Conservation (phyloP, 2,888 invertebrate species). For the Drosophila affinis region DNA sequence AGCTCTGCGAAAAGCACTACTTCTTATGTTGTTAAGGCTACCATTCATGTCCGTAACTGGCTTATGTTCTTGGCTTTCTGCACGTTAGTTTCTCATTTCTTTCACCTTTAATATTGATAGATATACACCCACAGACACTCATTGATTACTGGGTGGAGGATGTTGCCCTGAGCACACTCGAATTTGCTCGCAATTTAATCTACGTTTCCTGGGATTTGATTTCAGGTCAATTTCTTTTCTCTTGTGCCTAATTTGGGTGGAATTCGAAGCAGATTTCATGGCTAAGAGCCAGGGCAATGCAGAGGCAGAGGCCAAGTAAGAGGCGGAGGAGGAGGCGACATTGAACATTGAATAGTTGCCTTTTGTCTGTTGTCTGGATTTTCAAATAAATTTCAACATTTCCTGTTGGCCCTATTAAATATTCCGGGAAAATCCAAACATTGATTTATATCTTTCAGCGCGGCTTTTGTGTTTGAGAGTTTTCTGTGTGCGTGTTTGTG, state of each 20-base stretch:
- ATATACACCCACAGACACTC: not conserved
- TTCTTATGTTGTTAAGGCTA: no score
- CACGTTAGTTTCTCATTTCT: not conserved
- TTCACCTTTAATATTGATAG: not conserved
- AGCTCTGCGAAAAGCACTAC: no score
- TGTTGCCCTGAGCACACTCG: constrained; percentile 8
- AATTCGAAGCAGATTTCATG: constrained; percentile 24
- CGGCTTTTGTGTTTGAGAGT: not conserved
- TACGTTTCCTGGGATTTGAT: constrained; percentile 30
- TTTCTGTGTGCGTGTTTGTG: not conserved
- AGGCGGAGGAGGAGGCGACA: not conserved
- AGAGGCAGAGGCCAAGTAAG: no score
- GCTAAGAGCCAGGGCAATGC: not conserved
- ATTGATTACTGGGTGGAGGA: not conserved
- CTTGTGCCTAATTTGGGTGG: constrained; percentile 37
- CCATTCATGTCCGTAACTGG: no score
- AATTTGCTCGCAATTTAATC: constrained; percentile 31
- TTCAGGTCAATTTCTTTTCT: constrained; percentile 37
- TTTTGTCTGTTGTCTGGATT: not conserved
- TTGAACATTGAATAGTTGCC: constrained; percentile 6
- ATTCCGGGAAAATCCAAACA: constrained; percentile 17
- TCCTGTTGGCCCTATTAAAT: constrained; percentile 1
- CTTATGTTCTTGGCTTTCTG: not conserved
- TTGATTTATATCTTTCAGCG: constrained; percentile 39
- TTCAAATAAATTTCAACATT: constrained; percentile 34